Base-by-base conservation (phyloP, 2,797 vertebrate genomes). In the Podarcis lilfordi region DNA sequence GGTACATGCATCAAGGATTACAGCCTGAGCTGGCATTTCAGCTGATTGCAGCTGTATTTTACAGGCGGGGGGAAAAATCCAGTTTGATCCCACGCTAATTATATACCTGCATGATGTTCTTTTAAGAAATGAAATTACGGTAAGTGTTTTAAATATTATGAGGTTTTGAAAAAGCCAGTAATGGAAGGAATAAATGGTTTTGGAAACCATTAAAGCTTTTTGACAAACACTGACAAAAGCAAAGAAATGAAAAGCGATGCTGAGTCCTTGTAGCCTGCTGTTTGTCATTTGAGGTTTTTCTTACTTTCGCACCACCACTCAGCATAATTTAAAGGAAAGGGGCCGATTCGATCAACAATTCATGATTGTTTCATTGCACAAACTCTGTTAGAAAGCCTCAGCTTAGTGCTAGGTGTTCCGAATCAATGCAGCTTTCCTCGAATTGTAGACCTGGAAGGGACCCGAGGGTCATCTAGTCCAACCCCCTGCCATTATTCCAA, bases 171-270 rank as follows among this genome's bases (percentile, higher is more conserved):
- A 27, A 50, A 40, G 21, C 37, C 6, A 68, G 45, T 43, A 71
- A 45, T 69, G 66, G 64, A 86, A 32, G 35, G 68, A 61, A 74
- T 45, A 80, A 80, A 59, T 66, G 43, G 72, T 81, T 88, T 81
- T 68, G n/a, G 37, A 82, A 82, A 82, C 2, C 0, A 32, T 75
- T 69, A 84, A 59, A 43, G 61, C 5, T 1, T 66, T 66, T 45
- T 85, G 21, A 35, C 5, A n/a, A 32, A 55, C 27, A 64, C 5
- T 79, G 45, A 69, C 21, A 75, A 21, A 66, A 66, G 9, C 43
- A 80, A 87, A 71, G 35, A 69, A 88, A 37, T 2, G 32, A 69
- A 84, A 86, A 35, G 3, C 29, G n/a, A n/a, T 32, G 64, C 32
- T 25, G 85, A 77, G 9, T 40, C 32, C 29, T 78, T 27, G 8